Evolutionary conservation across 1,140 invertebrate species (phyloP), one percentile per base, ranked within the genome.

Genomic region (Macrobrachium nipponense): DNA sequence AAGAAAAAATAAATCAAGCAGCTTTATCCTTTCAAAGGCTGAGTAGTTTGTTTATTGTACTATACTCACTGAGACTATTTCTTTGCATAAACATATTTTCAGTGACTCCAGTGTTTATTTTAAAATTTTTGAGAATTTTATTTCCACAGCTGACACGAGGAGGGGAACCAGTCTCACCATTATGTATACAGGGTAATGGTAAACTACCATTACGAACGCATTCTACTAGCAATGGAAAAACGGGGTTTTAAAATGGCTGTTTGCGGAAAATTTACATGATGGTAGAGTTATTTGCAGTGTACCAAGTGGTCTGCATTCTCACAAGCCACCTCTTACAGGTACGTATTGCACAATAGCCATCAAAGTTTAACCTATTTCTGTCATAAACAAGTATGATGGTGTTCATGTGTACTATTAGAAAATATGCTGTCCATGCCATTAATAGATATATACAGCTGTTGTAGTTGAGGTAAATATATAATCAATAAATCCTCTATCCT

Each of bases 251-350:
- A 80, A 20, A 89, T 92, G 51, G 88, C 89, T 80, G 62, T 91
- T 91, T 11, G 66, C 88, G 66, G 90, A 93, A 93, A 77, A 36
- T 58, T 78, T 82, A 18, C 59, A 75, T 51, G 90, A 93, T 89
- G 91, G 92, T 15, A 94, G 94, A 91, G 89, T 96, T 36, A 90
- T 98, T 75, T 90, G 96, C 17, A 98, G 96, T 91, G 92, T 98
- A n/a, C 97, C 97, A 2, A 97, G 96, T 92, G 94, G 95, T 51
- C 92, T 98, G 75, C 97, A 98, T 92, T 98, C 97, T 14, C 96
- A 97, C 90, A 98, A 98, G 92, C 97, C 97, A 77, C 95, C 95
- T 10, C 90, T 97, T 59, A 89, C 91, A 89, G 92, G 93, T 93
- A 89, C 92, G 93, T 93, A 88, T 89, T 72, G 79, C 20, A 86